phyloP scores from a whole-genome alignment of 2,888 invertebrate species.

The Axea sp. region DNA sequence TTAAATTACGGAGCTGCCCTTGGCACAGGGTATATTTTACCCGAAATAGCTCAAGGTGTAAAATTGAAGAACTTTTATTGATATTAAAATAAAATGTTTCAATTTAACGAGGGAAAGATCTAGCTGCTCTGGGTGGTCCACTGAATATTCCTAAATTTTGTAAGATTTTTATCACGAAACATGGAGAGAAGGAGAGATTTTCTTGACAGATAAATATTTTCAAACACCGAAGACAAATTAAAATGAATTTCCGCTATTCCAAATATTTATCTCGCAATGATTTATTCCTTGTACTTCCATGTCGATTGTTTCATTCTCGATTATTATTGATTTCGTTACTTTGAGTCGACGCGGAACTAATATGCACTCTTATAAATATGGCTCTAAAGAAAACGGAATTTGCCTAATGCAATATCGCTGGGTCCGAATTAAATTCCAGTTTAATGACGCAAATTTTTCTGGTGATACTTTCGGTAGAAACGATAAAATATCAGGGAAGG shows the following conservation, averaged over 20 bases:
- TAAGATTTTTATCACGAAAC: conserved; percentile 32
- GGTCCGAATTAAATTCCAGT: too few relatives aligned
- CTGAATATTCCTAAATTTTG: conserved; percentile 3
- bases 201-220: conserved; percentile 25
- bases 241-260: conserved; percentile 15
- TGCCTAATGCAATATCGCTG: too few relatives aligned
- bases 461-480: too few relatives aligned
- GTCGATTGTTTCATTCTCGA: conserved; percentile 14
- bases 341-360: too few relatives aligned
- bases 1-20: conserved; percentile 38
- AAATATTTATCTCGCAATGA: conserved; percentile 31
- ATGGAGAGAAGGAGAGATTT: conserved; percentile 23
- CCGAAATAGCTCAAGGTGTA: conserved; percentile 34
- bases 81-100: conserved; percentile 40
- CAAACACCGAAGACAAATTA: conserved; percentile 22
- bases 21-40: conserved; percentile 16
- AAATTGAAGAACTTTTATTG: conserved; percentile 38
- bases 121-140: conserved; percentile 41
- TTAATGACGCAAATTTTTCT: too few relatives aligned
- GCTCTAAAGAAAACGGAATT: too few relatives aligned
- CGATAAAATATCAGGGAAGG: not conserved
- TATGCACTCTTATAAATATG: too few relatives aligned
- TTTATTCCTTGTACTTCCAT: conserved; percentile 23
- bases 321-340: conserved; percentile 37
- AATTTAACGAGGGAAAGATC: conserved; percentile 25